A percentile compares a stretch with the other conserved stretches of the same genome.
phyloP scores from a whole-genome alignment of 2,797 vertebrate species.

The Galagoides demidoff region DNA sequence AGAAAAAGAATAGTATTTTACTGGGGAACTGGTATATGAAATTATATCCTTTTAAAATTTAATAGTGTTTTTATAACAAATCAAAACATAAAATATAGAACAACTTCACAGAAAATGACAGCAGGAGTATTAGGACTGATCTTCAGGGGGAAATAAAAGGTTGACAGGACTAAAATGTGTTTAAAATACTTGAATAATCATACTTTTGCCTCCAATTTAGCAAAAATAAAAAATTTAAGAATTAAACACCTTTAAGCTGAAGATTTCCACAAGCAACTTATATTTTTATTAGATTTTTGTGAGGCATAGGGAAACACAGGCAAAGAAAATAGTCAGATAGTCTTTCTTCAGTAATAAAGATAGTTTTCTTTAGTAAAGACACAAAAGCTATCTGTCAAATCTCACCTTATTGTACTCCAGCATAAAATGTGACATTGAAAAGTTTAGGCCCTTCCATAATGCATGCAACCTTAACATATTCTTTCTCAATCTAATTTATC shows the following conservation, averaged over 20 bases:
- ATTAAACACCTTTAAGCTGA: background rate
- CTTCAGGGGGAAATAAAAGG: background rate
- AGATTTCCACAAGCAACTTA: background rate
- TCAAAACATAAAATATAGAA: background rate
- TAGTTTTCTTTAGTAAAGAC: background rate
- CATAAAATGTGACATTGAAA: background rate
- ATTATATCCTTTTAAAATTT: constrained; percentile 29
- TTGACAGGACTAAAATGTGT: background rate
- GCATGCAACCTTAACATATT: background rate
- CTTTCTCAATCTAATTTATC: background rate
- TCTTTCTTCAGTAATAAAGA: no score
- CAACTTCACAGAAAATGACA: background rate
- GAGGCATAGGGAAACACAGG: background rate
- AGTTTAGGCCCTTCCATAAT: background rate
- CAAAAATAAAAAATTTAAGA: background rate
- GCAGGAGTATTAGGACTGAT: background rate
- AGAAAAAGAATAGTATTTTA: background rate
- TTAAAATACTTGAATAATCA: background rate
- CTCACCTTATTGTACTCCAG: background rate
- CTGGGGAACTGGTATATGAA: background rate
- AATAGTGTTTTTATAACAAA: background rate
- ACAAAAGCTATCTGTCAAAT: background rate
- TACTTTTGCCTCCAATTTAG: background rate
- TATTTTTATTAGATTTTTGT: background rate
- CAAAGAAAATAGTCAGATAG: background rate